Base-by-base conservation (phyloP, 2,797 vertebrate species). In the Poeciliopsis infans region DNA sequence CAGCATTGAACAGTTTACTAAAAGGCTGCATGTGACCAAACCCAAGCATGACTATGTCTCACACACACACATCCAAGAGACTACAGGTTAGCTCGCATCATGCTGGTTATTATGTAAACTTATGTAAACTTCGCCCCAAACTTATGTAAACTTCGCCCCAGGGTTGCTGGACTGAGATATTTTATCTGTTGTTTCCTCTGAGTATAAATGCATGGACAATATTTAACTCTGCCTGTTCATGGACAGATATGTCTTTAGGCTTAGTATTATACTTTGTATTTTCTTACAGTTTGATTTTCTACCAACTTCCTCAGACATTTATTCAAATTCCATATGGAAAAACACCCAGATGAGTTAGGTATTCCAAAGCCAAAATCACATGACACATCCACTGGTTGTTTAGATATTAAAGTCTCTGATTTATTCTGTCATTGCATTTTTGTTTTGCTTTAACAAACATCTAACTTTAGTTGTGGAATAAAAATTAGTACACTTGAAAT, bases 11-110 rank as follows among this genome's bases (percentile, higher is more conserved):
- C 28, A 70, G 70, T 70, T 43, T 47, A 70, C 77, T 85, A 74
- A 79, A 84, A 87, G 80, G 66, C 57, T 85, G 79, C 93, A 94
- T 94, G 93, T 93, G 93, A 94, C 83, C 46, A 1, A 77, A 80
- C 47, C 57, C 77, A 79, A 83, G 83, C 79, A 85, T 79, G 79
- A 85, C 76, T 47, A 79, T 47, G 47, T 73, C 66, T 28, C 45
- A 72, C 33, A 33, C 45, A 51, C 36, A 13, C 66, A 77, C 79
- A 45, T 51, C 43, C 70, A 82, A 75, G 77, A 20, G 66, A 68
- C 73, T 64, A 47, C 78, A 83, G 20, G 68, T 81, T 81, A 5
- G 46, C 75, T 84, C 74, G 81, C 51, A 77, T 79, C 84, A 74
- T 80, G 61, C 78, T 79, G 72, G 86, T 83, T 81, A 77, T 72